A percentile compares a stretch with the other conserved stretches of the same genome.
phyloP scores from a whole-genome alignment of 2,888 invertebrate genomes.

The Pammene aurita region DNA sequence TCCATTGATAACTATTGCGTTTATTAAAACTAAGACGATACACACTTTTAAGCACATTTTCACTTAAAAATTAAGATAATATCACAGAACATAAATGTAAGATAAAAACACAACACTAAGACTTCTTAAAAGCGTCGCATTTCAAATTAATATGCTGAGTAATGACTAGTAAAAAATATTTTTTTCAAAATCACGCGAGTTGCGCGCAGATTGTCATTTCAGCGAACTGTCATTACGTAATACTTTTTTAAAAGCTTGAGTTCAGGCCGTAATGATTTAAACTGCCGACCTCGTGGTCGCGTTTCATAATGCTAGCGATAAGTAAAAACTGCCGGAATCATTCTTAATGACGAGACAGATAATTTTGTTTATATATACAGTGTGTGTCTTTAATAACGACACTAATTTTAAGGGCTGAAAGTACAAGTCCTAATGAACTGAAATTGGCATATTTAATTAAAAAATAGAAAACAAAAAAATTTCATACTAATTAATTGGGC shows the following conservation, averaged over 20 bases:
- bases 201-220: constrained; percentile 19
- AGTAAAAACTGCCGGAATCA: constrained; percentile 31
- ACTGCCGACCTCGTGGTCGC: constrained; percentile 39
- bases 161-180: constrained; percentile 10
- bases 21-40: constrained; percentile 52
- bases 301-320: constrained; percentile 23
- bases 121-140: constrained; percentile 28
- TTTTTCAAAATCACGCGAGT: constrained; percentile 26
- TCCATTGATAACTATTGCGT: constrained; percentile 48
- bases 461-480: too few relatives aligned
- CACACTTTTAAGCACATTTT: constrained; percentile 59
- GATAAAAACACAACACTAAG: constrained; percentile 22
- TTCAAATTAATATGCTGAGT: constrained; percentile 1
- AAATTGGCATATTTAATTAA: too few relatives aligned
- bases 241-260: constrained; percentile 41
- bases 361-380: constrained; percentile 36
- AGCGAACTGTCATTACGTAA: constrained; percentile 44
- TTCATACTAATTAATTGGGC: too few relatives aligned
- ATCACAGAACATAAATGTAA: constrained; percentile 59
- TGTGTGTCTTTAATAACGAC: too few relatives aligned
- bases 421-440: too few relatives aligned
- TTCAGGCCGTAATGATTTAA: constrained; percentile 30
- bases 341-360: constrained; percentile 29
- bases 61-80: constrained; percentile 44
- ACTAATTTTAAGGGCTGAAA: too few relatives aligned